phyloP scores from a whole-genome alignment of 1,140 invertebrate species.

The Plutomurus gul region DNA sequence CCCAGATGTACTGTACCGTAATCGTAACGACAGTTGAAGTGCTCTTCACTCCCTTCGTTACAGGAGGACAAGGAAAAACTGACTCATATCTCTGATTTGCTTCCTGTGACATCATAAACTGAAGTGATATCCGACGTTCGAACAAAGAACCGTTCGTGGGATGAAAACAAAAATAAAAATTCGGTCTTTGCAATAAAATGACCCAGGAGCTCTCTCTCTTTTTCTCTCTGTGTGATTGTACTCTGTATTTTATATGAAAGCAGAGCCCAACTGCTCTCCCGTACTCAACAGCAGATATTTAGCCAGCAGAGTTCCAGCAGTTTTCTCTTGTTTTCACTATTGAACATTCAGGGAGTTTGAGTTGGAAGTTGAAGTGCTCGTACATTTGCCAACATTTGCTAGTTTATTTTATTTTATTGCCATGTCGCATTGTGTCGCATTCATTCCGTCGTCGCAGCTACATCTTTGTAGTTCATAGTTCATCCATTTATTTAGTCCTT shows the following conservation, averaged over 20 bases:
- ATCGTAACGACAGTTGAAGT: conserved; percentile 4
- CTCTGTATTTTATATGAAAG: too few species aligned
- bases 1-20: not conserved
- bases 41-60: conserved; percentile 1
- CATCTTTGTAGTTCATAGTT: conserved; percentile 5
- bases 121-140: conserved; percentile 8
- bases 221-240: too few species aligned
- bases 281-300: too few species aligned
- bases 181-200: conserved; percentile 16
- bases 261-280: too few species aligned
- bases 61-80: not conserved
- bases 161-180: conserved; percentile 13
- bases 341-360: conserved; percentile 18
- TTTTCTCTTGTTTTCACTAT: conserved; percentile 13
- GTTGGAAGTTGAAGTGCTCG: conserved; percentile 15
- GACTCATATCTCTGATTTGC: not conserved
- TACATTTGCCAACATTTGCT: conserved; percentile 26
- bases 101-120: not conserved
- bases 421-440: conserved; percentile 34
- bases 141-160: not conserved
- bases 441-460: not conserved
- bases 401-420: conserved; percentile 25
- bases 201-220: not conserved
- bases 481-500: conserved; percentile 22
- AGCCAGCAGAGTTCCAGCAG: too few species aligned